Evolutionary conservation across 2,113 vertebrate species (phyloP).

Genomic region (Phylloscopus trochiloides): DNA sequence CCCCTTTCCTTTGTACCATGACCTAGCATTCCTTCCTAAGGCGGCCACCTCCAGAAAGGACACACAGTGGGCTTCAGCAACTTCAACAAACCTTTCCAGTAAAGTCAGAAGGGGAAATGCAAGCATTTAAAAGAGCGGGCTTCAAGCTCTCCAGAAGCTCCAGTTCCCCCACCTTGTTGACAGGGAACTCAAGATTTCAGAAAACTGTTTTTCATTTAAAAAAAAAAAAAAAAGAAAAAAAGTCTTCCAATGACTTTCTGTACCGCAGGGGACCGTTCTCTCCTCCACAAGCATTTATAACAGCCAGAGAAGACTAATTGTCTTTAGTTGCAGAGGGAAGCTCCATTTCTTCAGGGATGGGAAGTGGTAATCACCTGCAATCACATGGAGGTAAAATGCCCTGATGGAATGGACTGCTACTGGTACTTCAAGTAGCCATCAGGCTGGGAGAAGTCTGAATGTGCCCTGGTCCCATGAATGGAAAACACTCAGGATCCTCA

Average conservation of each 20-base stretch:
- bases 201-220: not conserved
- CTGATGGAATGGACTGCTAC: not conserved
- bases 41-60: not conserved
- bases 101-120: not conserved
- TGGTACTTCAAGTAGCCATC: not conserved
- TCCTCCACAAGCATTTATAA: not conserved
- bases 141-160: not conserved
- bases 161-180: accelerated
- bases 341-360: not conserved
- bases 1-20: not conserved
- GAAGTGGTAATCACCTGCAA: not conserved
- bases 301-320: not conserved
- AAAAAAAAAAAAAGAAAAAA: not conserved
- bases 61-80: not conserved
- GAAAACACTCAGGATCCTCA: not conserved
- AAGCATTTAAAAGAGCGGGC: not conserved
- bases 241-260: not conserved
- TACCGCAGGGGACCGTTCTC: not conserved
- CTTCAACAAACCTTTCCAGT: not conserved
- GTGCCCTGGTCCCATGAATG: not conserved
- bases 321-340: not conserved
- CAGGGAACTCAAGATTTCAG: not conserved
- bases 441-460: not conserved
- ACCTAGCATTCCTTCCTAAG: not conserved
- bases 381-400: not conserved